Percentiles rank a stretch among this genome's conserved stretches.
These are phyloP conservation scores for Macrosoma leucophasiata DNA, from an alignment of 2,888 invertebrate species.

Conservation along the genomic window DNA sequence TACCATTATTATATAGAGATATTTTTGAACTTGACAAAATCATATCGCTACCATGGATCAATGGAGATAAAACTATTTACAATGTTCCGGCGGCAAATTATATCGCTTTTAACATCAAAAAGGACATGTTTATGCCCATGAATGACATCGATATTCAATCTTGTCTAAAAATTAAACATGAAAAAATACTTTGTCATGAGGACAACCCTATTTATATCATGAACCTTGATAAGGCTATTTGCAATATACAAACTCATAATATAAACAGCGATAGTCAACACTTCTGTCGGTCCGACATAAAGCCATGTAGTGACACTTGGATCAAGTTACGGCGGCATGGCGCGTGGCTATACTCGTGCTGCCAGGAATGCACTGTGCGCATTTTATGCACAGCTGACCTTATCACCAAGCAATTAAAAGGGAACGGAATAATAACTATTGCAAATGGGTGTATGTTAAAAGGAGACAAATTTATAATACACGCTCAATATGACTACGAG, in stretches of 20 bases:
- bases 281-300: not conserved
- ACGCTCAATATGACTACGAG: not conserved
- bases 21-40: slow-evolving; percentile 5
- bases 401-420: not conserved
- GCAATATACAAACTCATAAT: not conserved
- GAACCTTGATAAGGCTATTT: not conserved
- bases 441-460: too few species aligned
- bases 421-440: not conserved
- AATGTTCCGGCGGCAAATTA: slow-evolving; percentile 1
- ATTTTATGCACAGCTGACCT: slow-evolving; percentile 1
- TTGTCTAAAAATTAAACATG: not conserved
- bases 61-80: slow-evolving; percentile 1
- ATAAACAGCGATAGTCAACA: not conserved
- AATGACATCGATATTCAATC: too few species aligned
- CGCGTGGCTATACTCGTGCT: slow-evolving; percentile 1
- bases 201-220: too few species aligned
- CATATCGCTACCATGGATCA: not conserved
- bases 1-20: slow-evolving; percentile 9
- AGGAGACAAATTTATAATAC: not conserved
- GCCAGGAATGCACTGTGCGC: slow-evolving; percentile 1
- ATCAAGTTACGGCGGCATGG: not conserved
- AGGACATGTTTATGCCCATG: slow-evolving; percentile 3
- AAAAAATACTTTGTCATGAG: slow-evolving; percentile 1
- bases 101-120: slow-evolving; percentile 4
- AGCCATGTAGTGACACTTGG: not conserved